Base-by-base conservation (phyloP, 2,888 invertebrate species). In the Parascotia fuliginaria region DNA sequence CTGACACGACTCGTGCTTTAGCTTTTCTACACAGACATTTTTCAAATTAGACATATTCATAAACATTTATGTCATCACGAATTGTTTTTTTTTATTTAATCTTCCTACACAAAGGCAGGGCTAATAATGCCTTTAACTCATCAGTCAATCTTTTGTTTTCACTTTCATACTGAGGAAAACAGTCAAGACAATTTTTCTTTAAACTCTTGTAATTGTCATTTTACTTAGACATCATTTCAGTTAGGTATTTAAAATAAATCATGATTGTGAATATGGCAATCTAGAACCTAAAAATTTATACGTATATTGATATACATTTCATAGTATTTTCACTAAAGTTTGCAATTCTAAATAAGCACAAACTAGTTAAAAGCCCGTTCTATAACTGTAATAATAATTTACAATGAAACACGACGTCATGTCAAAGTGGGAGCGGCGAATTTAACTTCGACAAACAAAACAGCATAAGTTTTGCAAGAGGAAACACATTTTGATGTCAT, bases 1-100 rank as follows among this genome's bases (percentile, higher is more conserved):
- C 61, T 73, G 68, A 70, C 78, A 75, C 70, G 66, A 65, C 68
- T 58, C 60, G 71, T 70, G 73, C 70, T 66, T 52, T 60, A 22
- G 15, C 49, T 50, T 47, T 36, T 39, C 46, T 41, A 43, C 37
- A 42, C 42, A 24, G 33, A 5, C 34, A 6, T 12, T 38, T 40
- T 36, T 33, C 2, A 13, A 32, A 9, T 32, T 13, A 4, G 11
- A 11, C 7, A 11, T 29, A 5, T 12, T 9, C 12, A 5, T 29
- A 29, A 1, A 31, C 13, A 28, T 11, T 11, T 13, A 3, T 7
- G 4, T 24, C 3, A 24, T 24, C 1, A 24, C n/a, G 24, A 24
- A 24, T 24, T 24, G 5, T 24, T 24, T 7, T 6, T 24, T 24
- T 7, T 6, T 6, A 24, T 24, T 24, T 1, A 24, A 6, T 7